These are phyloP conservation scores for Anas acuta DNA, from an alignment of 2,797 vertebrate species.

Conservation along the genomic window DNA sequence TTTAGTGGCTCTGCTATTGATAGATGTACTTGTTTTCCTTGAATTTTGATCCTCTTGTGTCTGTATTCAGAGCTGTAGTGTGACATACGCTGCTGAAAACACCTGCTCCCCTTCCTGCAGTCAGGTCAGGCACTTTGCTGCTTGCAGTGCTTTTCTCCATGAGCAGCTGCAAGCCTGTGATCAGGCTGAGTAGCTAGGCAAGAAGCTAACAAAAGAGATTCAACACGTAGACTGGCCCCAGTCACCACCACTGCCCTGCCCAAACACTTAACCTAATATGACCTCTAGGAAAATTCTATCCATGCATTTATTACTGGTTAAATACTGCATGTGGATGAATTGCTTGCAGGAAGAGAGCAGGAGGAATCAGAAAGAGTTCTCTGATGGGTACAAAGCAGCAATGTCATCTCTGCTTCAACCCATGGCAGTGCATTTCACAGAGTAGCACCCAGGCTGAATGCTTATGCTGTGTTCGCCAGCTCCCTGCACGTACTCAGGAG, in stretches of 20 bases:
- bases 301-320: background rate
- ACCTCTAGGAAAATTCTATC: background rate
- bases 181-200: background rate
- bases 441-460: rapidly evolving
- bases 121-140: background rate
- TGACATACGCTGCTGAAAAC: background rate
- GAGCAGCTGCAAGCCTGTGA: background rate
- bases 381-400: background rate
- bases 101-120: background rate
- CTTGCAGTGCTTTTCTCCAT: background rate
- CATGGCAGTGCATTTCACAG: background rate
- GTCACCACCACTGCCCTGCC: background rate
- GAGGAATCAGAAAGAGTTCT: background rate
- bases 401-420: background rate
- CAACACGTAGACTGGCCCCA: background rate
- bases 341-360: background rate
- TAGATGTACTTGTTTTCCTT: background rate
- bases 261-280: background rate
- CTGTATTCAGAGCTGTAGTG: background rate
- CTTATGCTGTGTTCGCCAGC: background rate
- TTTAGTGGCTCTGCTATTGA: background rate
- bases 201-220: background rate
- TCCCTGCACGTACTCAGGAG: background rate
- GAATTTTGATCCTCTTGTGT: background rate
- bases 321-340: background rate